Evolutionary conservation across 2,888 invertebrate species (phyloP).

Genomic region (Acronicta psi): DNA sequence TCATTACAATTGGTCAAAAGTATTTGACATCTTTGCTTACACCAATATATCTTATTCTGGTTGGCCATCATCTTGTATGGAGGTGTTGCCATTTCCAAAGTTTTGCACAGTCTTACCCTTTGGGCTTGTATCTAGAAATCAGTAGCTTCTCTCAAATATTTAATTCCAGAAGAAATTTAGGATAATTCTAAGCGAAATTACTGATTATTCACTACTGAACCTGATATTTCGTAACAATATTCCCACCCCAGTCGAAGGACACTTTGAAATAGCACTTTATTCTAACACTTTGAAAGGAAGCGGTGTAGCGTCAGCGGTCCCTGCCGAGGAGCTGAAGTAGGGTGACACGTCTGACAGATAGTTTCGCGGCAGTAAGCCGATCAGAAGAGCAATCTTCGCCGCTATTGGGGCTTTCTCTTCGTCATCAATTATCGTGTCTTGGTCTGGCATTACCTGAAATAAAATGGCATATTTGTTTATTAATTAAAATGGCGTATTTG

Average conservation of each 20-base stretch:
- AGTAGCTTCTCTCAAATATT: slow-evolving; percentile 7
- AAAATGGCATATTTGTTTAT: no score
- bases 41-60: slow-evolving; percentile 1
- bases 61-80: not conserved
- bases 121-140: not conserved
- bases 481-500: no score
- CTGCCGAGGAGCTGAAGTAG: slow-evolving; percentile 73
- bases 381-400: slow-evolving; percentile 87
- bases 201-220: slow-evolving; percentile 25
- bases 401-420: slow-evolving; percentile 88
- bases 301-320: slow-evolving; percentile 70
- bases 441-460: slow-evolving; percentile 93
- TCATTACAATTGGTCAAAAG: not conserved
- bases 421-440: slow-evolving; percentile 87
- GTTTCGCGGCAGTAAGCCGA: slow-evolving; percentile 86
- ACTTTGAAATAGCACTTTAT: slow-evolving; percentile 51
- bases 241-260: slow-evolving; percentile 17
- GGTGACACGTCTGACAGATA: slow-evolving; percentile 81
- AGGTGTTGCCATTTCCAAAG: slow-evolving; percentile 17
- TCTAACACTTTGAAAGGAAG: slow-evolving; percentile 83
- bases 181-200: slow-evolving; percentile 5
- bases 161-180: slow-evolving; percentile 1
- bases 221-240: slow-evolving; percentile 25
- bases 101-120: slow-evolving; percentile 2
- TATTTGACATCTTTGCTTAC: not conserved